A percentile compares a stretch with the other conserved stretches of the same genome.
Conservation (phyloP, 2,888 invertebrate species). For the Callinectes sapidus region DNA sequence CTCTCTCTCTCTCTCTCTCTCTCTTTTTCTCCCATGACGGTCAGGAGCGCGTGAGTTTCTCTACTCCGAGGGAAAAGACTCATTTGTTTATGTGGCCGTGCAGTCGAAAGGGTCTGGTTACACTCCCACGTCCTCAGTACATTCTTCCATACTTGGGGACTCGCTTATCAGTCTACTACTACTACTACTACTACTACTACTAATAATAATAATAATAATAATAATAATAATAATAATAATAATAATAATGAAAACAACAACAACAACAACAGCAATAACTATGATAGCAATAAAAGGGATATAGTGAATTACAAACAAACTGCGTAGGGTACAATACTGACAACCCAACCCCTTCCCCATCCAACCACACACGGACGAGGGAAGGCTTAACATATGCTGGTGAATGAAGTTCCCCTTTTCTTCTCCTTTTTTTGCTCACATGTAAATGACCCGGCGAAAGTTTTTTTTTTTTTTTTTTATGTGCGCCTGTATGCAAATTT, state of each 20-base stretch:
- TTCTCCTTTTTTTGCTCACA: not conserved
- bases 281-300: too few relatives aligned
- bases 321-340: too few relatives aligned
- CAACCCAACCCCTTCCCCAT: too few relatives aligned
- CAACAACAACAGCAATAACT: too few relatives aligned
- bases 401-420: not conserved
- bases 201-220: too few relatives aligned
- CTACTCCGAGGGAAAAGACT: not conserved
- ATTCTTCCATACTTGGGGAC: not conserved
- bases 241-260: too few relatives aligned
- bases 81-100: not conserved
- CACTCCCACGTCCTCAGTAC: not conserved
- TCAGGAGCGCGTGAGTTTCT: not conserved
- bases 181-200: not conserved
- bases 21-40: not conserved
- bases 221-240: too few relatives aligned
- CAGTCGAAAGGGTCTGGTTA: not conserved
- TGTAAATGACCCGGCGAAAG: not conserved
- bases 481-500: not conserved
- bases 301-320: too few relatives aligned
- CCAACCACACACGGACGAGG: not conserved
- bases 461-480: not conserved
- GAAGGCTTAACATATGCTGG: not conserved
- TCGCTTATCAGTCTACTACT: not conserved
- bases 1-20: slow-evolving; percentile 23